Evolutionary conservation across 2,113 vertebrate species (phyloP).

Genomic region (Pachyramphus minor): DNA sequence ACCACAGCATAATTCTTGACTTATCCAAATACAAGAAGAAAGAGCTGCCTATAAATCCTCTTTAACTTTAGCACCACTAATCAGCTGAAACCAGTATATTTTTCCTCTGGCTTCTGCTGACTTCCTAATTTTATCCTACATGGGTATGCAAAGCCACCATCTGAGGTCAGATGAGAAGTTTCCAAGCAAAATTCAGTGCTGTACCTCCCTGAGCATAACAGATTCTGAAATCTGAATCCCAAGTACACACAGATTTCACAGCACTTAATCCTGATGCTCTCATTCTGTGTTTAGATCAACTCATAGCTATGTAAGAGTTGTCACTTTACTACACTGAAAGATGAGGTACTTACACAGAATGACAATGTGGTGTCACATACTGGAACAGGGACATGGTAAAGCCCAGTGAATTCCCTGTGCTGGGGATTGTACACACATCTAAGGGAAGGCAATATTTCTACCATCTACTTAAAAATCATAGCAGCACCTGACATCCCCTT

Average conservation of each 20-base stretch:
- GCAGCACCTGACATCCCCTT: background rate
- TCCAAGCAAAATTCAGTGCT: background rate
- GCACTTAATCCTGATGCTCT: background rate
- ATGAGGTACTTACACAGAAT: background rate
- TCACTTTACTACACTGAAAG: background rate
- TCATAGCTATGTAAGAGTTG: background rate
- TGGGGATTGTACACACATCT: background rate
- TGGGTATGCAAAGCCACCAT: background rate
- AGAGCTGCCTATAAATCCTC: background rate
- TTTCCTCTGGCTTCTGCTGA: background rate
- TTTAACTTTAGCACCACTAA: background rate
- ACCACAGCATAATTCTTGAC: background rate
- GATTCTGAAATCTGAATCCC: background rate
- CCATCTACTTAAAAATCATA: background rate
- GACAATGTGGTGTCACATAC: no score
- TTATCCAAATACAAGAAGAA: background rate
- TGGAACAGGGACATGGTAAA: rapidly evolving
- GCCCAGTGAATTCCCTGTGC: background rate
- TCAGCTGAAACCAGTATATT: background rate
- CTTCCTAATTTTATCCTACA: background rate
- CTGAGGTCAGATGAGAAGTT: background rate
- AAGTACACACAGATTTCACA: background rate
- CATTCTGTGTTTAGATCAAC: background rate
- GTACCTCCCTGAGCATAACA: background rate
- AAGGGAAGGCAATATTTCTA: background rate